Evolutionary conservation across 1,140 invertebrate genomes (phyloP).

Genomic region (Megathymus violae): DNA sequence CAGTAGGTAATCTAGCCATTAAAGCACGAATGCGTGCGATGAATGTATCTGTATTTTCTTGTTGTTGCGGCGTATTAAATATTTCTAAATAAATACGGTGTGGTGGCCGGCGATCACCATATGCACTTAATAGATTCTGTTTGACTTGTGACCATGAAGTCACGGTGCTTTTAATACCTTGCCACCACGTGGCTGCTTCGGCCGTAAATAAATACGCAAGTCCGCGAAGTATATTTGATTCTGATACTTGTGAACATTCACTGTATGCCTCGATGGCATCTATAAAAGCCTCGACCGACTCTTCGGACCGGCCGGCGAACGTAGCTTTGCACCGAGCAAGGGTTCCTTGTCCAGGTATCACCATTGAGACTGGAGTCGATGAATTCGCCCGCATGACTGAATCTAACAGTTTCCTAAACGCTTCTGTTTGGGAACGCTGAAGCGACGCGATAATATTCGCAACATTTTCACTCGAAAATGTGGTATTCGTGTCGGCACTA

Average conservation of each 20-base stretch:
- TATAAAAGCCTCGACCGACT: slow-evolving; percentile 7
- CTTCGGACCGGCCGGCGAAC: neutral
- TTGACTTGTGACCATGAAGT: neutral
- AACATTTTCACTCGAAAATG: too few species aligned
- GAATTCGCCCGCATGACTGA: too few species aligned
- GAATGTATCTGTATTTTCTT: neutral
- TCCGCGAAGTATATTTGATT: slow-evolving; percentile 11
- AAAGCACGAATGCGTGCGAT: neutral
- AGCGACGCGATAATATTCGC: too few species aligned
- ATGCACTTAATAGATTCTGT: neutral
- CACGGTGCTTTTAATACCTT: slow-evolving; percentile 1
- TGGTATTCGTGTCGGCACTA: too few species aligned
- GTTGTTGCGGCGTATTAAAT: neutral
- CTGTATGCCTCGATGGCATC: slow-evolving; percentile 1
- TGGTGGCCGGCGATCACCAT: slow-evolving; percentile 8
- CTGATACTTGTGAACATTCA: slow-evolving; percentile 1
- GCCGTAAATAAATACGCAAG: slow-evolving; percentile 17
- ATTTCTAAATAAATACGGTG: slow-evolving; percentile 8
- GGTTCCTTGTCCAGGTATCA: neutral
- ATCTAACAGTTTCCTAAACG: too few species aligned
- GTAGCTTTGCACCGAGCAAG: slow-evolving; percentile 4
- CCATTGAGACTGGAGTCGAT: too few species aligned
- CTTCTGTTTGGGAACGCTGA: too few species aligned
- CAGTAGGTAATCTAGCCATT: neutral
- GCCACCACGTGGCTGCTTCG: slow-evolving; percentile 6